Conservation (phyloP, 2,113 vertebrate species). For the Baryphthengus martii region DNA sequence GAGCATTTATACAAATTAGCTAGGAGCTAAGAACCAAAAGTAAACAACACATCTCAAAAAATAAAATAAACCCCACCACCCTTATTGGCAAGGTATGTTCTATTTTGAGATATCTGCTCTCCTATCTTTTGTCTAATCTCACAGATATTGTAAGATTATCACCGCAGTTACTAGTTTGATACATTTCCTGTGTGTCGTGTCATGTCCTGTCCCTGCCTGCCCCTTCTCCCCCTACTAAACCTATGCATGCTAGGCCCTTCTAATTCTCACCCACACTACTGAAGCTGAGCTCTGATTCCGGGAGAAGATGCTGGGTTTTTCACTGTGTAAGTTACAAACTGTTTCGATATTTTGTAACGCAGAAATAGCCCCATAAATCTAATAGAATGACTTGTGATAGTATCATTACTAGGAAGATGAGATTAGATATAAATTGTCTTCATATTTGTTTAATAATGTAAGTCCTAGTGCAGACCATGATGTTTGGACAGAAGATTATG, state of each 20-base stretch:
- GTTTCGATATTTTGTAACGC: not conserved
- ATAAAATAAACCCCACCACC: not conserved
- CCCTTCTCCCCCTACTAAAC: not conserved
- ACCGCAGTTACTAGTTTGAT: not conserved
- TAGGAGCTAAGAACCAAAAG: not conserved
- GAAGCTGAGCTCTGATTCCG: not conserved
- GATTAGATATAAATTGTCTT: not conserved
- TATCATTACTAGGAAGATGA: not conserved
- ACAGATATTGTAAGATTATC: not conserved
- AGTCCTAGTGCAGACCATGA: not conserved
- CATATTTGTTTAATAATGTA: not conserved
- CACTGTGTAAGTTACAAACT: not conserved
- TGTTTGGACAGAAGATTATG: not conserved
- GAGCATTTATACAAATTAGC: not conserved
- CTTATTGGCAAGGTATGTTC: not conserved
- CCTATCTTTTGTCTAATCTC: not conserved
- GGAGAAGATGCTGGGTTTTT: not conserved
- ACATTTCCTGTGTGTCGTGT: not conserved
- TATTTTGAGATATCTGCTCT: not conserved
- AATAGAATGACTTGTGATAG: not conserved
- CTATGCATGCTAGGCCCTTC: not conserved
- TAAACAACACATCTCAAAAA: too few relatives aligned
- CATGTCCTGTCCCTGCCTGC: too few relatives aligned
- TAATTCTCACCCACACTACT: not conserved
- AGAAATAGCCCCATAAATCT: not conserved